Evolutionary conservation across 1,140 invertebrate genomes (phyloP).

Genomic region (Lordiphosa stackelbergi): DNA sequence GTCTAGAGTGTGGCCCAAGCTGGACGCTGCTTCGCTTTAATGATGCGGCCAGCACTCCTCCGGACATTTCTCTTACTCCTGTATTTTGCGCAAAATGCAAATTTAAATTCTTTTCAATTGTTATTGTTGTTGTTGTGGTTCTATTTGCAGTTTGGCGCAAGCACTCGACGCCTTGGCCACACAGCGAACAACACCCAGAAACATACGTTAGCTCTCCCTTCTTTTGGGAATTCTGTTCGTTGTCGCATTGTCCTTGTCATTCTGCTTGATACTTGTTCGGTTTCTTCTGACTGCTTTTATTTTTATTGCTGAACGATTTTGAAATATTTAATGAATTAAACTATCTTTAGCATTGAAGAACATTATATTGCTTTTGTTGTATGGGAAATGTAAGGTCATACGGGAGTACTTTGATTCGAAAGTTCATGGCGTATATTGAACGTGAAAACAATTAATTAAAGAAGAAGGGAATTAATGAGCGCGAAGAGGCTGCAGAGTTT

Average conservation of each 20-base stretch:
- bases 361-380: too few species aligned
- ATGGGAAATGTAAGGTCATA: too few species aligned
- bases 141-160: constrained; percentile 73
- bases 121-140: constrained; percentile 66
- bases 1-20: constrained; percentile 41
- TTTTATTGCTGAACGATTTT: constrained; percentile 56
- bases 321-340: constrained; percentile 52
- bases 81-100: constrained; percentile 67
- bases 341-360: background rate
- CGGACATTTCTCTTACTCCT: constrained; percentile 4
- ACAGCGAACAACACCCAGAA: constrained; percentile 42
- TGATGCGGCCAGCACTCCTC: constrained; percentile 35
- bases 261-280: constrained; percentile 28
- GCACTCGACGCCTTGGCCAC: constrained; percentile 49
- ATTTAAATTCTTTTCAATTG: constrained; percentile 76
- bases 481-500: too few species aligned
- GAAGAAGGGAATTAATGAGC: too few species aligned
- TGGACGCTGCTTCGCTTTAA: constrained; percentile 61
- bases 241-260: constrained; percentile 41
- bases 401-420: too few species aligned
- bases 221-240: constrained; percentile 43
- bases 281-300: constrained; percentile 21
- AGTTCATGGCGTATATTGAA: too few species aligned
- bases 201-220: constrained; percentile 70
- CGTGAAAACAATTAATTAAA: too few species aligned